Conservation (phyloP, 2,113 vertebrate species). For the Acrocephalus arundinaceus region DNA sequence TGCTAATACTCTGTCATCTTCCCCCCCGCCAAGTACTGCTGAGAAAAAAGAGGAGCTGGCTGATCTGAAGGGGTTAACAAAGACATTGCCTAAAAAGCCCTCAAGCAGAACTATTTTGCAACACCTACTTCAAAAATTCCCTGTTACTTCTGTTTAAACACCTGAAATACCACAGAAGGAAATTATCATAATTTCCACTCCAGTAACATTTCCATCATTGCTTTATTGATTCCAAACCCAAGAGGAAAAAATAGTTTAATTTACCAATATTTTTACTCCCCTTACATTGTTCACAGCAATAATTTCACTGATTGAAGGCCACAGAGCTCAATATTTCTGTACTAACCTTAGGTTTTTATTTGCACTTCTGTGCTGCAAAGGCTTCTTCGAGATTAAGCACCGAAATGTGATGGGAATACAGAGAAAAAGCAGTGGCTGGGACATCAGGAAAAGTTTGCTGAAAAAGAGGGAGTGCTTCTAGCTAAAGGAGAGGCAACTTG, state of each 20-base stretch:
- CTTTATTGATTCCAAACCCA: constrained; percentile 20
- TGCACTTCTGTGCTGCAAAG: neutral
- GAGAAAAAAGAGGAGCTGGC: neutral
- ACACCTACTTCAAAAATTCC: neutral
- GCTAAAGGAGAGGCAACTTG: neutral
- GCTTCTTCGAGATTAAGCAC: neutral
- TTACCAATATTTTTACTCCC: neutral
- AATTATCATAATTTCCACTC: neutral
- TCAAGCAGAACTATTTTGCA: neutral
- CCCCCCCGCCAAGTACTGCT: neutral
- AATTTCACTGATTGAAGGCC: neutral
- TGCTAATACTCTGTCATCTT: neutral
- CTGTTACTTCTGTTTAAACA: neutral
- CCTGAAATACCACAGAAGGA: neutral
- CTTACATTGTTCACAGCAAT: neutral
- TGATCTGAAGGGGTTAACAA: neutral
- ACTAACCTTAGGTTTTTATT: neutral
- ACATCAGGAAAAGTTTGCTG: neutral
- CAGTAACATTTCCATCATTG: neutral
- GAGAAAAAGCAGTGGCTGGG: neutral
- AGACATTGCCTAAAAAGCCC: neutral
- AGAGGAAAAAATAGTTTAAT: neutral
- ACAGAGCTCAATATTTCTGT: neutral
- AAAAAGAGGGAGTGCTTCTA: neutral
- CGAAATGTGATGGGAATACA: neutral